Base-by-base conservation (phyloP, 2,888 invertebrate genomes). In the Synanthedon vespiformis region DNA sequence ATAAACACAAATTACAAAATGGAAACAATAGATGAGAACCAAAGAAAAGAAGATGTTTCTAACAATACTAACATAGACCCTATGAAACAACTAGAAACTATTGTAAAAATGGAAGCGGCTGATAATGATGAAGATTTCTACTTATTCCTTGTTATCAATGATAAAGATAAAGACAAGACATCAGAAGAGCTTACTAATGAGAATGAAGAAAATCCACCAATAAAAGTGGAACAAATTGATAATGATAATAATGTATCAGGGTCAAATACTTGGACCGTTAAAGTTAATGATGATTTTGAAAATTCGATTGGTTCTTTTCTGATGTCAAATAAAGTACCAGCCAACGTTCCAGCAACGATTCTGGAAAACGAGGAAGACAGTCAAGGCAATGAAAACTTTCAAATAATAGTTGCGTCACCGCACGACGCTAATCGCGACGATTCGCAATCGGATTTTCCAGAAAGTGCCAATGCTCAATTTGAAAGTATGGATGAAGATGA, bases 111-210 rank as follows among this genome's bases (percentile, higher is more conserved):
- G 48, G 87, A 87, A 61, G 83, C 83, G 2, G 67, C 60, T 40
- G 87, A 87, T 49, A 79, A 75, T 61, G 87, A 87, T 60, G 88
- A 88, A 68, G 87, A 88, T 59, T 82, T 64, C 51, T 88, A 86
- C 54, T 87, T 87, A 62, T 86, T 88, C 3, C 70, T 88, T 18
- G 86, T 88, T 2, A 84, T 88, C 55, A 80, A 87, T 62, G 79
- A 84, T 51, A 72, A 77, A 56, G 72, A 78, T 40, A 66, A 71
- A 53, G 56, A 67, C 61, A 52, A 58, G 13, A 56, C 56, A 53
- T 48, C 58, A 48, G 48, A 52, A 22, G 56, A 61, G 48, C 55
- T 52, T 40, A 52, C 56, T 11, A 51, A 52, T 10, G 48, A 53
- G 40, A 51, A 52, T 10, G 48, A 53, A 41, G 6, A 49, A 18